phyloP scores from a whole-genome alignment of 2,888 invertebrate genomes.

The Nephrotoma appendiculata region DNA sequence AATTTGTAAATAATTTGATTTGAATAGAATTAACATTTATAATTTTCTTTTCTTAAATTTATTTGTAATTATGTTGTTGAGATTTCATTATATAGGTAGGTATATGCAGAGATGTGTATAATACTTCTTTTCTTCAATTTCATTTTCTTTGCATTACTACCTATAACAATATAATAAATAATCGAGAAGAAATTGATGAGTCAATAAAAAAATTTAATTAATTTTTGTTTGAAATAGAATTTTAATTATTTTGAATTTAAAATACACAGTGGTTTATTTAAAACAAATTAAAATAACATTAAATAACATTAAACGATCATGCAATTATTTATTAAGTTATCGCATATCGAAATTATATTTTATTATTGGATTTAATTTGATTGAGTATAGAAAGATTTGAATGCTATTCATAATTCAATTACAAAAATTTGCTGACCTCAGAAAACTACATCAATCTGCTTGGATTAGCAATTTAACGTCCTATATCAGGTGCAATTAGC shows the following conservation, averaged over 20 bases:
- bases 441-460: too few relatives aligned
- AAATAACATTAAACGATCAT: background rate
- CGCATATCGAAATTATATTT: background rate
- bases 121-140: background rate
- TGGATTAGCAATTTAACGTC: too few relatives aligned
- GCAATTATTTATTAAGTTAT: background rate
- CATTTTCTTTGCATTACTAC: background rate
- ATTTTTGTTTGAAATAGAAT: background rate
- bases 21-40: background rate
- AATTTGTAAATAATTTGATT: background rate
- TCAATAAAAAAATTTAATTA: background rate
- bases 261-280: background rate
- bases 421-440: too few relatives aligned
- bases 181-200: background rate
- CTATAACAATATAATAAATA: background rate
- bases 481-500: too few relatives aligned
- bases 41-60: background rate
- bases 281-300: background rate
- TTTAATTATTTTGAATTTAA: background rate
- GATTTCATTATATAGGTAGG: background rate
- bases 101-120: background rate
- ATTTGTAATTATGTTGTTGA: background rate
- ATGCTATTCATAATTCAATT: too few relatives aligned
- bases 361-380: background rate
- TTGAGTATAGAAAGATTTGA: background rate